Percentiles rank a stretch among this genome's conserved stretches.
Conservation (phyloP, 2,888 invertebrate genomes). For the Hydrotaea cyrtoneurina region DNA sequence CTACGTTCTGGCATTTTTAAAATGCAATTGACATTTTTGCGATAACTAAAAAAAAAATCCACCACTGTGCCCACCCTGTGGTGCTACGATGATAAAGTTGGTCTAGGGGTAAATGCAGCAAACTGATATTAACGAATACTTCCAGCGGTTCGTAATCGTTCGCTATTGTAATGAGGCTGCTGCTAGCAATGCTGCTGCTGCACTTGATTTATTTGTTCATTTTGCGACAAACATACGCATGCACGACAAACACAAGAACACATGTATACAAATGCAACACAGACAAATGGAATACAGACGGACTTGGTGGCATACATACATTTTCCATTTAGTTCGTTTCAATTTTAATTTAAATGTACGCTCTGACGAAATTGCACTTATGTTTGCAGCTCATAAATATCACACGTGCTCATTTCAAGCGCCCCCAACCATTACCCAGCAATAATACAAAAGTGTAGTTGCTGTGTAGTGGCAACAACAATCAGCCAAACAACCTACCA, state of each 20-base stretch:
- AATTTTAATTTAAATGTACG: constrained; percentile 62
- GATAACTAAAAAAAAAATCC: too few species aligned
- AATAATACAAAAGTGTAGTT: background rate
- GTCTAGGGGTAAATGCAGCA: constrained; percentile 28
- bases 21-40: too few species aligned
- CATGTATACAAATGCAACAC: too few species aligned
- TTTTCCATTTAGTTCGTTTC: constrained; percentile 52
- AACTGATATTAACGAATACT: constrained; percentile 32
- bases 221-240: constrained; percentile 27
- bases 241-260: too few species aligned
- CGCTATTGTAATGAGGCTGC: background rate
- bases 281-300: background rate
- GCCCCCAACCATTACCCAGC: background rate
- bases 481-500: too few species aligned
- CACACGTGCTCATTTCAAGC: constrained; percentile 34
- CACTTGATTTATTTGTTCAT: constrained; percentile 62
- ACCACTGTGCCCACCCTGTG: background rate
- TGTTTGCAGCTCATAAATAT: constrained; percentile 61
- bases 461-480: background rate
- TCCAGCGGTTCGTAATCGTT: constrained; percentile 9
- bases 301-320: constrained; percentile 10
- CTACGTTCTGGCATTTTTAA: too few species aligned
- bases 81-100: background rate
- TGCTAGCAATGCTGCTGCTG: constrained; percentile 13
- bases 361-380: constrained; percentile 43